phyloP scores from a whole-genome alignment of 2,888 invertebrate species.

The Xanthostigma xanthostigma region DNA sequence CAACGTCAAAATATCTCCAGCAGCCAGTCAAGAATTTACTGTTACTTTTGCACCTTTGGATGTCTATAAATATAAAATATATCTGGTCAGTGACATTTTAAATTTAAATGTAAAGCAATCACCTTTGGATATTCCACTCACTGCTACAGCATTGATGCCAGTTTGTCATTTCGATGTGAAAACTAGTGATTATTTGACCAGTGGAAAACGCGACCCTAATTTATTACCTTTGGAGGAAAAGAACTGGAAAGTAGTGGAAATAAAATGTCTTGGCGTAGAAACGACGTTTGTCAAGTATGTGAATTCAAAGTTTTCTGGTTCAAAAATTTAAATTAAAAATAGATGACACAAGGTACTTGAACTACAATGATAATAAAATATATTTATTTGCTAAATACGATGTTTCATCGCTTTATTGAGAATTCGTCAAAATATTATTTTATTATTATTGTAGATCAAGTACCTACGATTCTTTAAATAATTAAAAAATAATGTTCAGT shows the following conservation, averaged over 20 bases:
- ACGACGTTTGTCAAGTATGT: slow-evolving; percentile 33
- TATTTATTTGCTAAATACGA: too few species aligned
- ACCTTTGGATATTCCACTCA: slow-evolving; percentile 26
- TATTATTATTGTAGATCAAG: too few species aligned
- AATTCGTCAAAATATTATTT: too few species aligned
- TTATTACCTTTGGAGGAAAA: slow-evolving; percentile 26
- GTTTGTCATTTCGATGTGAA: slow-evolving; percentile 55
- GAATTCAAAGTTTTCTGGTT: not conserved
- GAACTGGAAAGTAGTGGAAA: slow-evolving; percentile 44
- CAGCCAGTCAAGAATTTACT: slow-evolving; percentile 27
- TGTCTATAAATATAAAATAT: slow-evolving; percentile 36
- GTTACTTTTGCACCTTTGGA: slow-evolving; percentile 40
- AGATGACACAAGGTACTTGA: too few species aligned
- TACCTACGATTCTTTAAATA: too few species aligned
- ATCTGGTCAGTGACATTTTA: slow-evolving; percentile 36
- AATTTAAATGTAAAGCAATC: slow-evolving; percentile 31
- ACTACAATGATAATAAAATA: too few species aligned
- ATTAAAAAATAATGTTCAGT: too few species aligned
- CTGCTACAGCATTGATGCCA: slow-evolving; percentile 46
- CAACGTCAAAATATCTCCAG: slow-evolving; percentile 30
- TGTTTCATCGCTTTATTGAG: too few species aligned
- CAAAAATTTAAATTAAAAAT: too few species aligned
- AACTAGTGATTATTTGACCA: slow-evolving; percentile 44
- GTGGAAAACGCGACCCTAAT: slow-evolving; percentile 29
- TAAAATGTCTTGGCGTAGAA: slow-evolving; percentile 47